These are phyloP conservation scores for Crenuchus spilurus DNA, from an alignment of 2,797 vertebrate genomes.

Conservation along the genomic window DNA sequence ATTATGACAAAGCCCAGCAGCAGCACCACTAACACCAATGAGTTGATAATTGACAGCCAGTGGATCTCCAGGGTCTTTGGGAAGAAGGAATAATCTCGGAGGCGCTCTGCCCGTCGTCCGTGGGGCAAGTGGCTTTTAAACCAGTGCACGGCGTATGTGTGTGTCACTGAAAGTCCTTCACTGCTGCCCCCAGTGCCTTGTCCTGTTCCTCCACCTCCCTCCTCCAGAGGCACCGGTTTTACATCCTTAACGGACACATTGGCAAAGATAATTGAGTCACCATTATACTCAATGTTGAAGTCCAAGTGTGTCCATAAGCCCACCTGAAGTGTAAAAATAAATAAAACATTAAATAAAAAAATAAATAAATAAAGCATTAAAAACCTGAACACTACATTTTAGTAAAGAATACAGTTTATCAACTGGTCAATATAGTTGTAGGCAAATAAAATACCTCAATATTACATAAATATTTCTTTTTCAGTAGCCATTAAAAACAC, in stretches of 20 bases:
- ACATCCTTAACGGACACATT: slow-evolving; percentile 91
- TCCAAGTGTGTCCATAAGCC: slow-evolving; percentile 92
- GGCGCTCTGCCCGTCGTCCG: slow-evolving; percentile 80
- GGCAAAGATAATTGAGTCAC: slow-evolving; percentile 86
- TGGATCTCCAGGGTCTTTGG: slow-evolving; percentile 93
- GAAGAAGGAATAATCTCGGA: slow-evolving; percentile 86
- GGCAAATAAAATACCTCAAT: too few relatives aligned
- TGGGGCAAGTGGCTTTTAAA: slow-evolving; percentile 80
- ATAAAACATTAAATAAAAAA: neutral
- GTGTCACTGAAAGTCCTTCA: slow-evolving; percentile 76
- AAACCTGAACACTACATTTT: too few relatives aligned
- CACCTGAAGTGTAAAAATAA: slow-evolving; percentile 66
- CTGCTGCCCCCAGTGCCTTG: slow-evolving; percentile 72
- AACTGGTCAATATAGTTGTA: too few relatives aligned
- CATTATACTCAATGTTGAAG: slow-evolving; percentile 92
- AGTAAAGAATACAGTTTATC: too few relatives aligned
- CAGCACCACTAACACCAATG: slow-evolving; percentile 91
- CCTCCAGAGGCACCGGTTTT: slow-evolving; percentile 88
- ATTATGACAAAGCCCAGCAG: slow-evolving; percentile 93
- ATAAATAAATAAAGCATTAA: neutral
- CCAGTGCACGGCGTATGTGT: slow-evolving; percentile 91
- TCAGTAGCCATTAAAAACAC: too few relatives aligned
- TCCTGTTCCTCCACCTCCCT: slow-evolving; percentile 66
- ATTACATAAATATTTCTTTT: too few relatives aligned
- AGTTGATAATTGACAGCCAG: slow-evolving; percentile 95